Conservation (phyloP, 1,140 invertebrate species). For the Hydropsyche tenuis region DNA sequence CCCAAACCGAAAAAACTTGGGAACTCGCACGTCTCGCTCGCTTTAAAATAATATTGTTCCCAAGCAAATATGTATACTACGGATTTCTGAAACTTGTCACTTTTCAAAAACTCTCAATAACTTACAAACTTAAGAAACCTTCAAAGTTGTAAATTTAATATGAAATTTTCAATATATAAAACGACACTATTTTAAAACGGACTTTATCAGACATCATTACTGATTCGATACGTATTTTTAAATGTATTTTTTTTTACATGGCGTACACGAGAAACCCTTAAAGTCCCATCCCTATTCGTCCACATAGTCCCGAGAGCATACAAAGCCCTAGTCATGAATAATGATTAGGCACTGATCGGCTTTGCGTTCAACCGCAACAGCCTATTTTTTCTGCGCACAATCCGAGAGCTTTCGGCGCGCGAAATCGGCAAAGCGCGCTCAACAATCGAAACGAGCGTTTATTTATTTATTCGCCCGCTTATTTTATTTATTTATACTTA, state of each 20-base stretch:
- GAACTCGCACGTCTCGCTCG: neutral
- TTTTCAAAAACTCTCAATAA: too few species aligned
- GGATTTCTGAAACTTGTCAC: too few species aligned
- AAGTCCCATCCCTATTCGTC: constrained; percentile 15
- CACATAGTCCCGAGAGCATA: constrained; percentile 20
- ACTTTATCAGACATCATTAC: neutral
- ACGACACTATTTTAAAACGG: too few species aligned
- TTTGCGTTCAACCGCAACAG: constrained; percentile 25
- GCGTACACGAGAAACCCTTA: constrained; percentile 9
- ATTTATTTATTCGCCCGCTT: too few species aligned
- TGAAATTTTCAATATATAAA: too few species aligned
- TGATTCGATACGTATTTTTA: neutral
- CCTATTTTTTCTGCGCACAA: constrained; percentile 4
- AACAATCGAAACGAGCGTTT: constrained; percentile 1
- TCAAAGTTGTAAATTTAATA: too few species aligned
- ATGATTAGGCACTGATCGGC: constrained; percentile 30
- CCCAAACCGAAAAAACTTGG: constrained; percentile 6
- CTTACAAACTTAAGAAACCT: too few species aligned
- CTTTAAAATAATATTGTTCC: too few species aligned
- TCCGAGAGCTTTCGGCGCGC: neutral
- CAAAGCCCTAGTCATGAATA: constrained; percentile 31
- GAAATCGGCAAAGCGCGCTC: constrained; percentile 1
- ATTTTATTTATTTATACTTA: constrained; percentile 17
- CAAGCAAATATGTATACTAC: too few species aligned
- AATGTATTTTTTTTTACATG: neutral